A percentile compares a stretch with the other conserved stretches of the same genome.
phyloP scores from a whole-genome alignment of 2,113 vertebrate species.

The Phylloscopus trochilus region DNA sequence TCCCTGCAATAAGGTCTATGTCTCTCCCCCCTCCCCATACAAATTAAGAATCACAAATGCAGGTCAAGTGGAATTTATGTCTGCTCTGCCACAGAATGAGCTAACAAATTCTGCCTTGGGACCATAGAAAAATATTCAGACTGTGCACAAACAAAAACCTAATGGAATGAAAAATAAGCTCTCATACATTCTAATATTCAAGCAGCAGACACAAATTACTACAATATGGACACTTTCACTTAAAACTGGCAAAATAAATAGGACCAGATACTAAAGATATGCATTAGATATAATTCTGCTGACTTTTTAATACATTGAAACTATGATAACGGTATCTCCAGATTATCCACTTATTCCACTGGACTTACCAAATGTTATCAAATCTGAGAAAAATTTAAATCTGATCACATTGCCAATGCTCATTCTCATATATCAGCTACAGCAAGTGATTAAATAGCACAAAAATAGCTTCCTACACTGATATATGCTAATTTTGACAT shows the following conservation, averaged over 20 bases:
- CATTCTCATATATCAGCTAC: background rate
- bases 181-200: background rate
- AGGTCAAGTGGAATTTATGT: conserved; percentile 33
- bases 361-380: background rate
- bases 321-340: background rate
- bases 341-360: background rate
- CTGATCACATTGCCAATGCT: background rate
- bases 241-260: background rate
- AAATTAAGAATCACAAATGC: conserved; percentile 41
- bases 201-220: background rate
- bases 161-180: background rate
- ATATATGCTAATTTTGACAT: background rate
- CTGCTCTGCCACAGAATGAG: background rate
- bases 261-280: background rate
- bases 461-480: background rate
- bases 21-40: background rate
- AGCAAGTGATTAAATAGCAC: background rate
- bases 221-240: background rate
- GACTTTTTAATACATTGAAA: background rate
- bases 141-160: background rate
- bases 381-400: background rate
- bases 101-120: background rate
- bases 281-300: background rate
- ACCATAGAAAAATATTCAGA: background rate
- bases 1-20: background rate